Conservation (phyloP, 1,140 invertebrate species). For the Metopolophium dirhodum region DNA sequence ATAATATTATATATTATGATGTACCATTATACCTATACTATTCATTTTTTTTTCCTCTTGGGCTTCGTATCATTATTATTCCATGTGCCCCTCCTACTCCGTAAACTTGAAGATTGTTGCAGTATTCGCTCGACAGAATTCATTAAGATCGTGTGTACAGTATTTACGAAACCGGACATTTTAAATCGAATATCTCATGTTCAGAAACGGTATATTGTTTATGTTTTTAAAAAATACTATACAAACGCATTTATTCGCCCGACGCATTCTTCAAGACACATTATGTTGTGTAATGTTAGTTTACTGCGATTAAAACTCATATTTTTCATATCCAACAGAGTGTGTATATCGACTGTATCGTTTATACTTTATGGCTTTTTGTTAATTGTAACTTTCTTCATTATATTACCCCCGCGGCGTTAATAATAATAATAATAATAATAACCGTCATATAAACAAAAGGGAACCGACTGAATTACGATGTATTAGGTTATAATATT, state of each 20-base stretch:
- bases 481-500: slow-evolving; percentile 46
- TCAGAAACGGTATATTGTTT: neutral
- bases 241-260: neutral
- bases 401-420: slow-evolving; percentile 53
- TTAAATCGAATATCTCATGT: neutral
- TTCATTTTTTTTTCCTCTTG: slow-evolving; percentile 13
- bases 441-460: slow-evolving; percentile 24
- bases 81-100: neutral
- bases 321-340: slow-evolving; percentile 50
- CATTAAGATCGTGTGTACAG: neutral
- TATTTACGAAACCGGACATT: slow-evolving; percentile 17
- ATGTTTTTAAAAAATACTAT: slow-evolving; percentile 14
- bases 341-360: slow-evolving; percentile 1
- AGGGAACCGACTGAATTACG: slow-evolving; percentile 50
- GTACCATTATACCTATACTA: neutral
- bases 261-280: neutral
- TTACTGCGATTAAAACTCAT: slow-evolving; percentile 30
- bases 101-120: neutral
- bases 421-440: slow-evolving; percentile 37
- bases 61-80: neutral
- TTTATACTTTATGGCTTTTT: slow-evolving; percentile 51
- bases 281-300: slow-evolving; percentile 19
- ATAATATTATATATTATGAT: neutral
- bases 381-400: slow-evolving; percentile 57
- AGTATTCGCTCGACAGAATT: neutral